Base-by-base conservation (phyloP, 1,140 invertebrate genomes). In the Euborellia annulipes region DNA sequence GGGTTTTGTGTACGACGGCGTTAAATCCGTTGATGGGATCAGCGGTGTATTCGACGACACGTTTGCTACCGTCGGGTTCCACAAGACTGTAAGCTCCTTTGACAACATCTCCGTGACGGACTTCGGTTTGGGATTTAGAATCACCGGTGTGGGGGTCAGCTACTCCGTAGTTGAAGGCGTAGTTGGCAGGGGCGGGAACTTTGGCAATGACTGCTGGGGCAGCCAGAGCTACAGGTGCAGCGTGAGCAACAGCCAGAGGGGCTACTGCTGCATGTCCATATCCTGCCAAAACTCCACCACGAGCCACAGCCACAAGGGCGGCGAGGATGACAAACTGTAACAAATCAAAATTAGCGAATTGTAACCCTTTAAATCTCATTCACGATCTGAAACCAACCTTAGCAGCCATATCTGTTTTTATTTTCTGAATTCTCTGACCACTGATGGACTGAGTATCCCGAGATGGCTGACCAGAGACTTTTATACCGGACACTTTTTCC, bases 241-340 rank as follows among this genome's bases (percentile, higher is more conserved):
- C 23, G 11, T 6, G 4, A 27, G 23, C 65, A 1, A 62, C 54
- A 11, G 54, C 78, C 63, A 83, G 83, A 23, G 72, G 73, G n/a
- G 65, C 58, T 61, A 22, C 42, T 18, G 3, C 16, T 2, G 18
- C 23, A 3, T 8, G 2, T 7, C n/a, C 30, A 1, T 2, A 16
- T n/a, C 3, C 21, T 2, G 16, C 13, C n/a, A n/a, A n/a, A 16
- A 4, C n/a, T 3, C 43, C 37, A 17, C 47, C 50, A 39, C 23
- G 6, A 38, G 47, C 49, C 17, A 41, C 49, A 4, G 49, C 49
- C 44, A 50, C 27, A 3, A 48, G 42, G 41, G 49, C 49, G 36
- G 49, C 49, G 34, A 47, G 40, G 41, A 45, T 19, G 36, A 48
- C n/a, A 13, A 50, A 32, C 48, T 46, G 11, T n/a, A n/a, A n/a